A percentile compares a stretch with the other conserved stretches of the same genome.
Conservation (phyloP, 2,113 vertebrate species). For the Mionectes macconnelli region DNA sequence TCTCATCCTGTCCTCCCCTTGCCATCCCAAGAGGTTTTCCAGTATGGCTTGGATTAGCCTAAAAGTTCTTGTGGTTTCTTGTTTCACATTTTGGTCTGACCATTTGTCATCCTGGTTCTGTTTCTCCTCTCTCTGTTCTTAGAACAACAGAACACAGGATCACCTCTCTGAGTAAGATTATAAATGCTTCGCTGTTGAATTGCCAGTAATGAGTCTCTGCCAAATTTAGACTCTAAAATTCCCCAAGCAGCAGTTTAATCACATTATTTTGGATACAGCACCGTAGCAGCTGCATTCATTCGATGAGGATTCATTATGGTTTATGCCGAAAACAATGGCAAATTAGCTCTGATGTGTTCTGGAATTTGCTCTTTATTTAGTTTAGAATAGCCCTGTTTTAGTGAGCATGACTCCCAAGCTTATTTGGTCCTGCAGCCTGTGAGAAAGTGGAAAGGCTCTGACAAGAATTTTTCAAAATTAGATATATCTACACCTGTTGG, state of each 20-base stretch:
- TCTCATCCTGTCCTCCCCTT: not conserved
- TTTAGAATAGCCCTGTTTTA: not conserved
- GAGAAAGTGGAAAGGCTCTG: constrained; percentile 2
- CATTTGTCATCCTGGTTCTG: constrained; percentile 45
- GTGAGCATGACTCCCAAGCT: not conserved
- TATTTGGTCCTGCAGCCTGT: constrained; percentile 21
- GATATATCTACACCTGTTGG: constrained; percentile 15
- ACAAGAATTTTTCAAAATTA: not conserved
- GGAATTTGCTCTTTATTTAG: constrained; percentile 41
- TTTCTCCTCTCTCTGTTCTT: constrained; percentile 45
- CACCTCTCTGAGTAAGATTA: constrained; percentile 47
- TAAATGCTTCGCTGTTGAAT: not conserved
- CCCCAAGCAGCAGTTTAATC: constrained; percentile 54
- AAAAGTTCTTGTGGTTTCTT: constrained; percentile 6
- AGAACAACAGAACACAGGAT: constrained; percentile 45
- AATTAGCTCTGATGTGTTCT: constrained; percentile 45
- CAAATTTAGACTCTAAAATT: constrained; percentile 61
- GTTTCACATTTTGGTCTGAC: constrained; percentile 32
- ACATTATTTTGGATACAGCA: constrained; percentile 61
- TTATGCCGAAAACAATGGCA: constrained; percentile 53
- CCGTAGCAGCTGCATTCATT: constrained; percentile 54
- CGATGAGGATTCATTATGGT: constrained; percentile 47
- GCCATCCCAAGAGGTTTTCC: not conserved
- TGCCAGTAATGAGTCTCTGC: constrained; percentile 22
- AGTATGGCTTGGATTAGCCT: constrained; percentile 33